A percentile compares a stretch with the other conserved stretches of the same genome.
phyloP scores from a whole-genome alignment of 2,113 vertebrate species.

The Calidris pugnax region DNA sequence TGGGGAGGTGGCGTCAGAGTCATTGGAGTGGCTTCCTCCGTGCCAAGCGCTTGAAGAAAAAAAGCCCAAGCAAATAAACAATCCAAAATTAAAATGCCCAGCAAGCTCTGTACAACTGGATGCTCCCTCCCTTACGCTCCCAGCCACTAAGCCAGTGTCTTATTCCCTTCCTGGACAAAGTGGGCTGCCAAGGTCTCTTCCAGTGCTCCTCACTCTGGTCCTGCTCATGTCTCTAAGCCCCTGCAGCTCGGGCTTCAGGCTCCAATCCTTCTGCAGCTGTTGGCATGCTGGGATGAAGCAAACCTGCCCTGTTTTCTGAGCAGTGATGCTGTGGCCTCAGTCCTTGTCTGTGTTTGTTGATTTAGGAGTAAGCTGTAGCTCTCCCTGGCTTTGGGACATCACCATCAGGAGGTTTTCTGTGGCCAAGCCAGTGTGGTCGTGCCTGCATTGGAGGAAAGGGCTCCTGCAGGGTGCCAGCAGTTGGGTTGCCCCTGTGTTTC shows the following conservation, averaged over 20 bases:
- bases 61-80: not conserved
- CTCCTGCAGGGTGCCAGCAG: not conserved
- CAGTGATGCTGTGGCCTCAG: not conserved
- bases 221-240: not conserved
- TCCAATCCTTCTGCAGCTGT: not conserved
- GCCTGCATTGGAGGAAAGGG: accelerated
- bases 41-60: not conserved
- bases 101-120: not conserved
- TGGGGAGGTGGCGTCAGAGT: not conserved
- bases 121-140: not conserved
- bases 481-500: not conserved
- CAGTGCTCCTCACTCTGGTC: not conserved
- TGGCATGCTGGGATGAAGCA: not conserved
- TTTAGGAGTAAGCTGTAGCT: not conserved
- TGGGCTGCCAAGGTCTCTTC: not conserved
- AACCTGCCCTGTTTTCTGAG: not conserved
- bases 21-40: not conserved
- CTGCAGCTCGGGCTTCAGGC: not conserved
- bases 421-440: not conserved
- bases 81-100: not conserved
- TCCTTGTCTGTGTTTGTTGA: not conserved
- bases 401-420: not conserved
- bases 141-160: not conserved
- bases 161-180: not conserved
- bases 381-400: not conserved